Percentiles rank a stretch among this genome's conserved stretches.
phyloP scores from a whole-genome alignment of 2,888 invertebrate genomes.

The Augochlorella aurata region DNA sequence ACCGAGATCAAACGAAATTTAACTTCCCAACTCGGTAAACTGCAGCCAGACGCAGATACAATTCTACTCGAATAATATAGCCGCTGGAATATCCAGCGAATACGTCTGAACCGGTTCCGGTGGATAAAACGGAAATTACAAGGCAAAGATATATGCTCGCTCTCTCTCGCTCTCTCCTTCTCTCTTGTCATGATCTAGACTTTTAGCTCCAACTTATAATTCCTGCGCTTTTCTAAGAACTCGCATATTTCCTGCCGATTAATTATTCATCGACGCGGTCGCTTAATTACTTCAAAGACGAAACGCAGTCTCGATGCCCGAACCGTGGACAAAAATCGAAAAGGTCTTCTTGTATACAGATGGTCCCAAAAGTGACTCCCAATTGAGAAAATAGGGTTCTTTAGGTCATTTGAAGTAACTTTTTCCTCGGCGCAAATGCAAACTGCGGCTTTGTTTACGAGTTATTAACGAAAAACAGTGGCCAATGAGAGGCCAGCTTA shows the following conservation, averaged over 20 bases:
- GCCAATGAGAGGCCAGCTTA: too few relatives aligned
- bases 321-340: too few relatives aligned
- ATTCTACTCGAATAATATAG: background rate
- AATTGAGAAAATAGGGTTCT: too few relatives aligned
- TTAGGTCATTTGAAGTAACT: too few relatives aligned
- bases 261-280: background rate
- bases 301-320: too few relatives aligned
- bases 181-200: background rate
- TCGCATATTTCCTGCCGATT: background rate
- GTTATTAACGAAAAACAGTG: too few relatives aligned
- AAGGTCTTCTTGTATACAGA: too few relatives aligned
- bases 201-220: background rate
- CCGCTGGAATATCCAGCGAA: conserved; percentile 1
- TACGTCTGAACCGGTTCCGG: background rate
- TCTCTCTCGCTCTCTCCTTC: background rate
- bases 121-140: conserved; percentile 1
- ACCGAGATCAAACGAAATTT: conserved; percentile 22
- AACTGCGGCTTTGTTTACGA: too few relatives aligned
- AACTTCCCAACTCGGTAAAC: background rate
- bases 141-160: background rate
- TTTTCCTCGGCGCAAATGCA: too few relatives aligned
- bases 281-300: too few relatives aligned
- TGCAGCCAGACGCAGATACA: background rate
- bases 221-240: background rate
- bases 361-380: too few relatives aligned